Conservation (phyloP, 92 coral and sea anemone species). For the Epizoanthus illoricatus region DNA sequence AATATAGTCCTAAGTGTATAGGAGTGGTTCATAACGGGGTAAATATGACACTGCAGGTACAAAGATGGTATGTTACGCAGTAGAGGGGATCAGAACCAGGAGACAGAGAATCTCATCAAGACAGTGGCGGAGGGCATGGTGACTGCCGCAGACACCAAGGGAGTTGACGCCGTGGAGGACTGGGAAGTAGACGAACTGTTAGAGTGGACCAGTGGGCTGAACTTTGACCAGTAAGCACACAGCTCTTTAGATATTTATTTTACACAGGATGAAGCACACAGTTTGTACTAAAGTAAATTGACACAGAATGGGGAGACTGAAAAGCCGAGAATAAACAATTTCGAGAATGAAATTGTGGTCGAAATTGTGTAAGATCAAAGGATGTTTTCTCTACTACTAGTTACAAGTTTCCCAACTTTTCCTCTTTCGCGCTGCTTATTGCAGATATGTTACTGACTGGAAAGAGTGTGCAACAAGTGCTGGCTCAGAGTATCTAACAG, state of each 20-base stretch:
- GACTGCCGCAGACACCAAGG: conserved; percentile 74
- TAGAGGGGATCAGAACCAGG: conserved; percentile 60
- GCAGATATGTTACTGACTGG: conserved; percentile 84
- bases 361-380: too few relatives aligned
- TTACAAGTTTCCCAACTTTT: neutral
- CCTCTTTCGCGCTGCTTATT: neutral
- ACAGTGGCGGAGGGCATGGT: conserved; percentile 91
- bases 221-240: conserved; percentile 82
- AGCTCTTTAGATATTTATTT: neutral
- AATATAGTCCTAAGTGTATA: too few relatives aligned
- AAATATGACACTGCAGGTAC: conserved; percentile 56
- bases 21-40: too few relatives aligned
- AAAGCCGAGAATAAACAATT: too few relatives aligned
- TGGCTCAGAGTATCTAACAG: conserved; percentile 71
- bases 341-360: too few relatives aligned
- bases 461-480: conserved; percentile 96
- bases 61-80: conserved; percentile 83
- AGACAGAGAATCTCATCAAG: conserved; percentile 66
- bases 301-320: too few relatives aligned
- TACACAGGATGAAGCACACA: neutral
- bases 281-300: too few relatives aligned
- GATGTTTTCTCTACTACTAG: too few relatives aligned
- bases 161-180: conserved; percentile 92
- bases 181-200: conserved; percentile 99
- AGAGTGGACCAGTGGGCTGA: conserved; percentile 96